Conservation (phyloP, 1,140 invertebrate species). For the Drosophila equinoxialis region DNA sequence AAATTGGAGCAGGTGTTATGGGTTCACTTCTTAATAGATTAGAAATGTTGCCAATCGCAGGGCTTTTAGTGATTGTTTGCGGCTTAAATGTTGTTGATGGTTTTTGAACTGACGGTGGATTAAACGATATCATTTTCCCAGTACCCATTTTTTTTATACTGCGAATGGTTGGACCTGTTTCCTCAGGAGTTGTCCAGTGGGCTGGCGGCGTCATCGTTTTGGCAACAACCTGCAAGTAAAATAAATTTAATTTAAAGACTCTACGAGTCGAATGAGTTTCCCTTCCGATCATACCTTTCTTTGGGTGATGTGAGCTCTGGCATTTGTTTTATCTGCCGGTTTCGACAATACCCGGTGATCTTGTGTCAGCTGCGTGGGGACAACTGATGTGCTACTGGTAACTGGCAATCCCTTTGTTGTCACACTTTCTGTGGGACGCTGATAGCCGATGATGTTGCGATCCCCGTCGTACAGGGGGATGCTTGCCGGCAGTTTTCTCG, state of each 20-base stretch:
- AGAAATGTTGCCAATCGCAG: neutral
- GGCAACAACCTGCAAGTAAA: neutral
- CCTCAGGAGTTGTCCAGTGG: neutral
- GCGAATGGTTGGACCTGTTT: neutral
- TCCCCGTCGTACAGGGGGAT: conserved; percentile 47
- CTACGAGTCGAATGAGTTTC: no score
- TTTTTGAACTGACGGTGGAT: conserved; percentile 14
- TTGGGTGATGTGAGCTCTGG: neutral
- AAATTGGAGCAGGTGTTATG: neutral
- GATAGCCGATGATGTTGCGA: conserved; percentile 60
- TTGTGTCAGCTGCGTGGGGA: neutral
- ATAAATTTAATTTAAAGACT: neutral
- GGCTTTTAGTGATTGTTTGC: neutral
- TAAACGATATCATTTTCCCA: conserved; percentile 10
- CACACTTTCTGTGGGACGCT: conserved; percentile 17
- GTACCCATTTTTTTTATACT: conserved; percentile 12
- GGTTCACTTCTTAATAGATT: neutral
- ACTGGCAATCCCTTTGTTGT: neutral
- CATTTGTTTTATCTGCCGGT: neutral
- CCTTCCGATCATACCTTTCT: neutral
- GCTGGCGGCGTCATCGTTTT: neutral
- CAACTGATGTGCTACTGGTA: neutral
- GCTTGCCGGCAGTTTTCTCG: neutral
- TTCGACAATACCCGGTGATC: neutral
- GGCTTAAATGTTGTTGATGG: neutral